Evolutionary conservation across 2,113 vertebrate species (phyloP).

Genomic region (Sander vitreus): DNA sequence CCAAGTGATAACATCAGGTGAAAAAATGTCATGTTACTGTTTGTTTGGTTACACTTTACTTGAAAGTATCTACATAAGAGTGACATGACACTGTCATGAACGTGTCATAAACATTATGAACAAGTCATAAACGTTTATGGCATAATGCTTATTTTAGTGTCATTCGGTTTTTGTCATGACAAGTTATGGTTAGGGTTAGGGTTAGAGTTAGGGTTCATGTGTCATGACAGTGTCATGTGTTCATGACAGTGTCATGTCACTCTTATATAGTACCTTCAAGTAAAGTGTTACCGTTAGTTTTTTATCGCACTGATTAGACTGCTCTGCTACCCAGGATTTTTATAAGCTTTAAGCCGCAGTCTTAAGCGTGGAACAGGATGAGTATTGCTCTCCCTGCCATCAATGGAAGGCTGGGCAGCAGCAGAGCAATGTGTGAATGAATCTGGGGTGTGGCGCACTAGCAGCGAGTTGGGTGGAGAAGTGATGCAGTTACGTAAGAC

Average conservation of each 20-base stretch:
- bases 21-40: slow-evolving; percentile 10
- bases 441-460: slow-evolving; percentile 72
- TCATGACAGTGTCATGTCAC: no score
- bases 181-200: no score
- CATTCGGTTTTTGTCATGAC: no score
- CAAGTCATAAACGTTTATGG: no score
- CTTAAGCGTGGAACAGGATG: slow-evolving; percentile 35
- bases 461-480: slow-evolving; percentile 71
- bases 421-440: slow-evolving; percentile 76
- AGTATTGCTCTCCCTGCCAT: slow-evolving; percentile 57
- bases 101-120: no score
- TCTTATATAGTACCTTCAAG: no score
- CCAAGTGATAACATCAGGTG: not conserved
- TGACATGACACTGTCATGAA: no score
- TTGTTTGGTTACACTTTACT: no score
- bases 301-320: slow-evolving; percentile 37
- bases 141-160: no score
- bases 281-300: not conserved
- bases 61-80: no score
- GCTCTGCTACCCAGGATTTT: slow-evolving; percentile 10
- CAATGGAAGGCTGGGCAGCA: slow-evolving; percentile 74
- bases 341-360: slow-evolving; percentile 10
- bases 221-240: no score
- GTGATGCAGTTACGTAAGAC: slow-evolving; percentile 73
- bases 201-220: no score